Base-by-base conservation (phyloP, 2,113 vertebrate species). In the Ictalurus furcatus region DNA sequence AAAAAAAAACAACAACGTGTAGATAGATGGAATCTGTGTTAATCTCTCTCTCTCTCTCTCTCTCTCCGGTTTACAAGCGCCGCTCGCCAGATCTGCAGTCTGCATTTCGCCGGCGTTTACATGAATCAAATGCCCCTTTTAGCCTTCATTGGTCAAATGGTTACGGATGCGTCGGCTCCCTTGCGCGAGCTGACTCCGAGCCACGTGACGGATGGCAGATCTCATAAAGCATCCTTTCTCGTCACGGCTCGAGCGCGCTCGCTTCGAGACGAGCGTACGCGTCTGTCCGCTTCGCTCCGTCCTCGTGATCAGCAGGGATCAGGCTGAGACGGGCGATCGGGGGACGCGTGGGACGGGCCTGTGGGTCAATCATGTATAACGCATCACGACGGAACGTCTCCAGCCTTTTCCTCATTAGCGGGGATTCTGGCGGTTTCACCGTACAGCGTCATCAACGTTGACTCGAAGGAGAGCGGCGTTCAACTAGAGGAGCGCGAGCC, bases 331-430 rank as follows among this genome's bases (percentile, higher is more conserved):
- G 44, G 44, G 48, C 1, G 52, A 52, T 30, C 1, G 40, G 48
- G 52, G 52, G 59, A 40, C 44, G 3, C 7, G 40, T 67, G 84
- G 76, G 52, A 17, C 12, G 28, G n/a, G 61, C 58, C 19, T 6
- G 48, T 82, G 85, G 85, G 79, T 40, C 84, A 80, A 30, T 65
- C 87, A 78, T 91, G 86, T 88, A 88, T 92, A 90, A 92, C 89
- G 89, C 73, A 90, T 87, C 58, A 85, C 30, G 30, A 59, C 71
- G 90, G 91, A 89, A 69, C 65, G 84, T 87, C 85, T 59, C 65
- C 7, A 67, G 28, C 30, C 52, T 79, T 87, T 90, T 76, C 30
- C 34, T 84, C 21, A 65, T 16, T 88, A 88, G 90, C 87, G 81
- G 65, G n/a, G n/a, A n/a, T n/a, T n/a, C n/a, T n/a, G n/a, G n/a